Base-by-base conservation (phyloP, 2,888 invertebrate genomes). In the Gasteruption jaculator region DNA sequence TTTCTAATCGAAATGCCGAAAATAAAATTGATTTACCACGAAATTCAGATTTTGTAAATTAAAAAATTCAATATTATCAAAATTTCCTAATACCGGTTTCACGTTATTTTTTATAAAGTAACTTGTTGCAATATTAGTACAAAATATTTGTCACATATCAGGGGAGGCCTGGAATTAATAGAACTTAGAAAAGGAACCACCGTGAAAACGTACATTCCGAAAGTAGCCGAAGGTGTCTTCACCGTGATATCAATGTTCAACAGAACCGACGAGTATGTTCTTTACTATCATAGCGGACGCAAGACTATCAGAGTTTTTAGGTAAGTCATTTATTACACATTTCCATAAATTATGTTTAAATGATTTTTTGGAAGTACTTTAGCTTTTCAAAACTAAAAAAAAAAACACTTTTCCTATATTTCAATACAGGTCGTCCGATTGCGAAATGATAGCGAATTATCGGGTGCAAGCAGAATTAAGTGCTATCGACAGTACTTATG, bases 191-290 rank as follows among this genome's bases (percentile, higher is more conserved):
- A 90, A 58, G 95, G 96, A 0, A 81, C 85, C 33, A 86, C 88
- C 0, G 83, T 91, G 0, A 86, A 87, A 67, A 93, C 89, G 0
- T 86, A 93, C 50, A 95, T 97, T 50, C 91, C 91, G 5, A 83
- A 90, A 66, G 87, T 96, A 0, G 95, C 96, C 1, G 96, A 97
- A 69, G 97, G 97, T 0, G 96, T 97, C 0, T 96, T 96, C 70
- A 92, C 91, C 2, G 92, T 96, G 14, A 91, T 93, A 50, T 91
- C 92, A 45, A 83, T 89, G 75, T 97, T 97, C 70, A 95, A 92
- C 43, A 86, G 88, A 50, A 91, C 86, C 2, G 93, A 96, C 57
- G 86, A 91, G 59, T 95, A 97, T 59, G 96, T 96, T 2, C 80
- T 96, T 35, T 97, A 97, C 65, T 97, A 97, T 62, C 96, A 97